Conservation (phyloP, 2,888 invertebrate species). For the Acanthosepion pharaonis region DNA sequence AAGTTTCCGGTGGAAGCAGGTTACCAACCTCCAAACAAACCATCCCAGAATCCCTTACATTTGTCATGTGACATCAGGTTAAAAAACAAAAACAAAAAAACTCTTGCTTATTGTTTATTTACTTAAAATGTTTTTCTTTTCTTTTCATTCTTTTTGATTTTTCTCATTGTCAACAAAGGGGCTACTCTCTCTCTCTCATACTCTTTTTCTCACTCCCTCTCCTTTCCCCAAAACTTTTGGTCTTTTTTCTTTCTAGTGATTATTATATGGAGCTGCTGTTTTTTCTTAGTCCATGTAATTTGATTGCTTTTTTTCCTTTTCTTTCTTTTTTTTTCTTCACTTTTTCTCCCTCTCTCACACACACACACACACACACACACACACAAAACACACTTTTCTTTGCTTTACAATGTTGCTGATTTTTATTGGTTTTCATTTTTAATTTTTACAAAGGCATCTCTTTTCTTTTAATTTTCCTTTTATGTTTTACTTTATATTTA, state of each 20-base stretch:
- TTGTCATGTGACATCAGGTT: slow-evolving; percentile 12
- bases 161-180: slow-evolving; percentile 9
- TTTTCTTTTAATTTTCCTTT: no score
- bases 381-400: background rate
- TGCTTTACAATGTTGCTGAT: background rate
- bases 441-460: no score
- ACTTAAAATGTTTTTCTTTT: background rate
- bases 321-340: background rate
- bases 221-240: background rate
- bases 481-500: no score
- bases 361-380: no score
- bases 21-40: background rate
- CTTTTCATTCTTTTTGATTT: background rate
- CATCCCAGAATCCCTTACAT: slow-evolving; percentile 33
- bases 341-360: background rate
- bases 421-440: background rate
- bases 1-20: background rate
- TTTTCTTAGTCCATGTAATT: background rate
- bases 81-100: background rate
- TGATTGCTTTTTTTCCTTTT: background rate
- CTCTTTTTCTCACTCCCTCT: background rate
- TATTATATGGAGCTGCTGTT: background rate
- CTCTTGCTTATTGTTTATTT: slow-evolving; percentile 33
- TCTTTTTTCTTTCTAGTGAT: background rate
- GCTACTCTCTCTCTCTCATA: background rate